Base-by-base conservation (phyloP, 2,888 invertebrate species). In the Piscicola geometra region DNA sequence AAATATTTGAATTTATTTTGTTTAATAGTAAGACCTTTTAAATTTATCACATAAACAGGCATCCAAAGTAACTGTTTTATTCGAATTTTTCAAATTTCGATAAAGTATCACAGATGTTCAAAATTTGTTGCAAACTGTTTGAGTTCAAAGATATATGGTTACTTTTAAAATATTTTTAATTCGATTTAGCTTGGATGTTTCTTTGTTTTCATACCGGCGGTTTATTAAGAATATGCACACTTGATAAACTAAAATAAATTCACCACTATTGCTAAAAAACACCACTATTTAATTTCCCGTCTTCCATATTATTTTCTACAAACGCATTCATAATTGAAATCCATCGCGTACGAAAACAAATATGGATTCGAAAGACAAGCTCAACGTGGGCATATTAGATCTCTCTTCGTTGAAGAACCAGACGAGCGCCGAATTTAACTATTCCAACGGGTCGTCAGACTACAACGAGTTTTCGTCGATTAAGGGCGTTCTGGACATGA, bases 21-120 rank as follows among this genome's bases (percentile, higher is more conserved):
- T 5, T n/a, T 56, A n/a, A 25, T 56, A 56, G 60, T 25, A 56
- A 25, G n/a, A 56, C 60, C 73, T 35, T 64, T 56, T 30, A 73
- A 64, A 73, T 73, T 73, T 73, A 73, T 73, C 73, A 73, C 73
- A 73, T 73, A 73, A 73, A 73, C 73, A 73, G 73, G 73, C 73
- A 73, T 52, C 60, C 56, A 73, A 73, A 73, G 73, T 73, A 73
- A 73, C 73, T 73, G 73, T 73, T 73, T 73, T 73, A 64, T 73
- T 73, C 52, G 60, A 73, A 73, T 64, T 73, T 73, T 73, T 64
- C 60, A 56, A 30, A 64, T 71, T 71, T 71, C 71, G 71, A 71
- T 71, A 25, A 21, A 21, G 60, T 56, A 56, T 56, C 15, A 18
- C n/a, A 5, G 60, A 5, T 18, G 60, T 56, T 56, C 5, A 56